Conservation (phyloP, 2,797 vertebrate genomes). For the Perodicticus potto region DNA sequence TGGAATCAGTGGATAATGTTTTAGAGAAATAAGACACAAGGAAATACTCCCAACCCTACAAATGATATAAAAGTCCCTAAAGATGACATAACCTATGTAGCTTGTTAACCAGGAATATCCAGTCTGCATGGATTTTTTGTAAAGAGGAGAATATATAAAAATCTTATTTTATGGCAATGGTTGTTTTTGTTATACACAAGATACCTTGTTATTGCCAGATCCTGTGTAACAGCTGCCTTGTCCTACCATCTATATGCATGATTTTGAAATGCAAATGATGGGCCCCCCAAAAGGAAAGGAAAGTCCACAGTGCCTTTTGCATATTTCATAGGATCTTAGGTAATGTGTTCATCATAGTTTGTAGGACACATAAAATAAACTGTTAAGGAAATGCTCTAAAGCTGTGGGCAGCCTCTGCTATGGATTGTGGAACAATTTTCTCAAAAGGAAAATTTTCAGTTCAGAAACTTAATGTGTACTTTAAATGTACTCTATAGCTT, state of each 20-base stretch:
- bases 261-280: neutral
- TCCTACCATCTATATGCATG: neutral
- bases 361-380: neutral
- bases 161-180: neutral
- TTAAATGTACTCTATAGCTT: neutral
- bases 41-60: neutral
- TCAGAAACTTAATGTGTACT: neutral
- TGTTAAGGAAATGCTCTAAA: neutral
- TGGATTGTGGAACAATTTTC: neutral
- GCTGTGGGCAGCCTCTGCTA: rapidly evolving
- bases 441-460: neutral
- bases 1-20: neutral
- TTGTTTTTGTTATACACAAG: neutral
- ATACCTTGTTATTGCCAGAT: neutral
- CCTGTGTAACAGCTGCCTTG: neutral
- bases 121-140: neutral
- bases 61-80: neutral
- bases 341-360: neutral
- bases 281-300: neutral
- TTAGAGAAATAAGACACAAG: neutral
- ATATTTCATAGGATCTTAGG: neutral
- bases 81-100: neutral
- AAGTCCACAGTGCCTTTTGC: neutral
- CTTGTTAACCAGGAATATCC: neutral
- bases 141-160: neutral